phyloP scores from a whole-genome alignment of 2,113 vertebrate genomes.

The Geococcyx californianus region DNA sequence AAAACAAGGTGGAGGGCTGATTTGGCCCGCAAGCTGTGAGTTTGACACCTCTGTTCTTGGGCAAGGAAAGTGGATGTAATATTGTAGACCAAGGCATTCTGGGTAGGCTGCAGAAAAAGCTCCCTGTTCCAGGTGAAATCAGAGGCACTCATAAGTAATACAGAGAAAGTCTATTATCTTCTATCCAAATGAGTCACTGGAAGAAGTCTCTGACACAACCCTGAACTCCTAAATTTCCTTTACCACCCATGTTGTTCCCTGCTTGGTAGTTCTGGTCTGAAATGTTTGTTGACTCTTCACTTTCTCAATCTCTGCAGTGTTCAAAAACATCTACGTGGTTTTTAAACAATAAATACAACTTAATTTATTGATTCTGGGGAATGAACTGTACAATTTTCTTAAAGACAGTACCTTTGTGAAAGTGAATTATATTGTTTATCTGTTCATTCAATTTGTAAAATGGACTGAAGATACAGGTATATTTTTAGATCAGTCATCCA shows the following conservation, averaged over 20 bases:
- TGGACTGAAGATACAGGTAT: neutral
- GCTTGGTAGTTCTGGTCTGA: neutral
- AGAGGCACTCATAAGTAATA: neutral
- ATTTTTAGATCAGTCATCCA: neutral
- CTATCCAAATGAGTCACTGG: neutral
- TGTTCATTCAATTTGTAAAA: neutral
- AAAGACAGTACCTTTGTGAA: neutral
- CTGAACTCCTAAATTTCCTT: neutral
- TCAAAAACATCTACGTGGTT: neutral
- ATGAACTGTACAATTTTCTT: neutral
- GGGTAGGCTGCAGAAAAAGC: neutral
- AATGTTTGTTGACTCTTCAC: neutral
- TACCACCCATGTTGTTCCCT: neutral
- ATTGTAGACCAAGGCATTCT: neutral
- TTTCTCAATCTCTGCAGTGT: neutral
- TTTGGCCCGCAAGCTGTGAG: no score
- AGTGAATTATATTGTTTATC: neutral
- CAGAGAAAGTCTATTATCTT: neutral
- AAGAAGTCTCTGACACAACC: neutral
- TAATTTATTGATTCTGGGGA: neutral
- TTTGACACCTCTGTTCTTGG: no score
- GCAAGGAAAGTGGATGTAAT: neutral
- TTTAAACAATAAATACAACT: neutral
- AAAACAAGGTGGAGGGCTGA: no score
- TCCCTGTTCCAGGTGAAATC: neutral